phyloP scores from a whole-genome alignment of 2,113 vertebrate species.

The Indri indri region DNA sequence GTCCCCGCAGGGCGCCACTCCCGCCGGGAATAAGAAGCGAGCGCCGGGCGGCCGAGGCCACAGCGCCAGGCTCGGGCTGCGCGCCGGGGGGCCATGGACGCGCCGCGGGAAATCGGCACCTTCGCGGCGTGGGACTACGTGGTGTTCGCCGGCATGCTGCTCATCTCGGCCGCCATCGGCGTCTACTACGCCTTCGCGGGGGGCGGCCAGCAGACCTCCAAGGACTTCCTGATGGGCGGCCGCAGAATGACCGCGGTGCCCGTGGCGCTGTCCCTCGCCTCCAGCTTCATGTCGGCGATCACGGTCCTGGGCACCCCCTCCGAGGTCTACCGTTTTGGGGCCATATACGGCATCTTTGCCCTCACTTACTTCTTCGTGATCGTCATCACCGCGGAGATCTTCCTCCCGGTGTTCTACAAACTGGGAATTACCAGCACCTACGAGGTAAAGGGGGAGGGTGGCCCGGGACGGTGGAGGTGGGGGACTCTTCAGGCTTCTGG shows the following conservation, averaged over 20 bases:
- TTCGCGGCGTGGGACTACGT: slow-evolving; percentile 93
- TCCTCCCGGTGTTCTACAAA: slow-evolving; percentile 95
- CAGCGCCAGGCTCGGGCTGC: background rate
- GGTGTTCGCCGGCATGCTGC: slow-evolving; percentile 92
- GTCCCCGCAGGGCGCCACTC: background rate
- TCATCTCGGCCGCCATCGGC: slow-evolving; percentile 91
- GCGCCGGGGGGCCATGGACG: slow-evolving; percentile 52
- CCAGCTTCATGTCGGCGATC: slow-evolving; percentile 98
- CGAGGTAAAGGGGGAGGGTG: slow-evolving; percentile 80
- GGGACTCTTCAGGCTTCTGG: background rate
- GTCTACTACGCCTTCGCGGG: slow-evolving; percentile 91
- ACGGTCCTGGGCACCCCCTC: slow-evolving; percentile 93
- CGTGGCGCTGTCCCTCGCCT: slow-evolving; percentile 92
- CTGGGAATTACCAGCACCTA: slow-evolving; percentile 95
- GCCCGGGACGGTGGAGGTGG: background rate
- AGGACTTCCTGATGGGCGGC: slow-evolving; percentile 92
- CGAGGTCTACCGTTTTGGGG: slow-evolving; percentile 93
- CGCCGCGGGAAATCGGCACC: slow-evolving; percentile 45
- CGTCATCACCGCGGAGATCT: slow-evolving; percentile 91
- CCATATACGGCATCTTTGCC: slow-evolving; percentile 85
- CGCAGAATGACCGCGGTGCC: slow-evolving; percentile 90
- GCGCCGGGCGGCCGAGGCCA: background rate
- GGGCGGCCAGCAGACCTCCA: slow-evolving; percentile 83
- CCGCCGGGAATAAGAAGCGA: background rate
- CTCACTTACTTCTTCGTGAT: slow-evolving; percentile 89